Conservation (phyloP, 2,888 invertebrate genomes). For the Dicycla oo region DNA sequence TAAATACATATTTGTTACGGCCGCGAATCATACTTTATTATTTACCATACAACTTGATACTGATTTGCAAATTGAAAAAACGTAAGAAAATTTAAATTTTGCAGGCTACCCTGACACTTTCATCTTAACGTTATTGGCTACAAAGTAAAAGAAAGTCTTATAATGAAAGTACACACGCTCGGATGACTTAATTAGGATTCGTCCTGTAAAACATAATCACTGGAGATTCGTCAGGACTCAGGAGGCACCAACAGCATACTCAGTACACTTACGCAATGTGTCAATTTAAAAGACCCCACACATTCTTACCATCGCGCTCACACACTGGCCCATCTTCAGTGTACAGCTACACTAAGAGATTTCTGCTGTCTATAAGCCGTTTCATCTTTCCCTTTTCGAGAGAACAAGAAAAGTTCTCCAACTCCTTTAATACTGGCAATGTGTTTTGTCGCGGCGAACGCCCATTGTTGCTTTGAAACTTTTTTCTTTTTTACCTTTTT, state of each 20-base stretch:
- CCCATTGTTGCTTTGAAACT: slow-evolving; percentile 84
- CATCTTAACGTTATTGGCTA: too few relatives aligned
- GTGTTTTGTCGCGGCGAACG: slow-evolving; percentile 86
- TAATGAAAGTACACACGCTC: too few relatives aligned
- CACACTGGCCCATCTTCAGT: slow-evolving; percentile 41
- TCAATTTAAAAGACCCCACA: slow-evolving; percentile 50
- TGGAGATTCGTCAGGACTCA: slow-evolving; percentile 10
- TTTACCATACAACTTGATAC: too few relatives aligned
- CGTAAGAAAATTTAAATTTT: too few relatives aligned
- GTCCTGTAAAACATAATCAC: slow-evolving; percentile 32
- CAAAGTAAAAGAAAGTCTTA: too few relatives aligned
- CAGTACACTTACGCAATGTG: slow-evolving; percentile 35
- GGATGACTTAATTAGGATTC: too few relatives aligned
- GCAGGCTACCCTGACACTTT: too few relatives aligned
- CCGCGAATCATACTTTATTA: too few relatives aligned
- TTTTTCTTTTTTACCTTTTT: slow-evolving; percentile 81
- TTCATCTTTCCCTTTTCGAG: slow-evolving; percentile 65
- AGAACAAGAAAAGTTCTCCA: slow-evolving; percentile 66
- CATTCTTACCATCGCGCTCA: slow-evolving; percentile 9
- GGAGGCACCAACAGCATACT: slow-evolving; percentile 10
- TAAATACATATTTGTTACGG: too few relatives aligned
- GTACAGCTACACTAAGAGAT: slow-evolving; percentile 67
- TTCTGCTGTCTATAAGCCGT: slow-evolving; percentile 63
- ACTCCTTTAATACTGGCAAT: slow-evolving; percentile 78
- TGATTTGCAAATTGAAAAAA: too few relatives aligned